These are phyloP conservation scores for Acheta domesticus DNA, from an alignment of 2,888 invertebrate genomes.

Conservation along the genomic window DNA sequence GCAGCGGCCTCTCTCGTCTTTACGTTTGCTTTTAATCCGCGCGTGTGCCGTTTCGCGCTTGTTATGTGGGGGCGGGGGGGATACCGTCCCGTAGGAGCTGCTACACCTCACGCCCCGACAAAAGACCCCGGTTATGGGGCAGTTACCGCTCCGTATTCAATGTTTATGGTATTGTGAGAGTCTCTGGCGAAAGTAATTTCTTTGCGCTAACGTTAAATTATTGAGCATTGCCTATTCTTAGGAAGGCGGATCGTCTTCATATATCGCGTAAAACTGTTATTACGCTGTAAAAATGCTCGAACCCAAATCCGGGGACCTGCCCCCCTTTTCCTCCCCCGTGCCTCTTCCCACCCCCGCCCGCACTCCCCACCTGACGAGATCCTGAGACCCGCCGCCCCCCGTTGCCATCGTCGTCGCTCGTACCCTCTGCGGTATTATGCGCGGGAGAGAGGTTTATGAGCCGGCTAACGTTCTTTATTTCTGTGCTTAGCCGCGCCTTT, in stretches of 20 bases:
- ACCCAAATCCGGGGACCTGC: background rate
- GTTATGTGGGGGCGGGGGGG: no score
- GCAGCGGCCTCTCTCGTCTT: no score
- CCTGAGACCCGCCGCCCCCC: background rate
- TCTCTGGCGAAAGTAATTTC: background rate
- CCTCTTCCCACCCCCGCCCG: background rate
- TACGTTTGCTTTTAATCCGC: no score
- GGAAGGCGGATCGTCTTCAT: background rate
- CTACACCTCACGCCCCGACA: no score
- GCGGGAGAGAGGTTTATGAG: background rate
- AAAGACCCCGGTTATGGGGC: background rate
- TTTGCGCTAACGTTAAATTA: background rate
- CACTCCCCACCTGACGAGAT: background rate
- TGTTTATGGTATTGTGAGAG: conserved; percentile 2
- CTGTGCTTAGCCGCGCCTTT: conserved; percentile 18
- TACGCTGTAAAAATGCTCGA: conserved; percentile 8
- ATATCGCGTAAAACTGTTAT: conserved; percentile 18
- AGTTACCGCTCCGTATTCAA: background rate
- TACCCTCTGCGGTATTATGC: background rate
- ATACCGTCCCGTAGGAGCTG: no score
- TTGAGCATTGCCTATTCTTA: conserved; percentile 2
- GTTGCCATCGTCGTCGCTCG: background rate
- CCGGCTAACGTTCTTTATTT: conserved; percentile 18
- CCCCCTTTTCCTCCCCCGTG: no score
- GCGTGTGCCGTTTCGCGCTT: no score